Percentiles rank a stretch among this genome's conserved stretches.
Evolutionary conservation across 2,113 vertebrate genomes (phyloP).

Genomic region (Oophaga pumilio): DNA sequence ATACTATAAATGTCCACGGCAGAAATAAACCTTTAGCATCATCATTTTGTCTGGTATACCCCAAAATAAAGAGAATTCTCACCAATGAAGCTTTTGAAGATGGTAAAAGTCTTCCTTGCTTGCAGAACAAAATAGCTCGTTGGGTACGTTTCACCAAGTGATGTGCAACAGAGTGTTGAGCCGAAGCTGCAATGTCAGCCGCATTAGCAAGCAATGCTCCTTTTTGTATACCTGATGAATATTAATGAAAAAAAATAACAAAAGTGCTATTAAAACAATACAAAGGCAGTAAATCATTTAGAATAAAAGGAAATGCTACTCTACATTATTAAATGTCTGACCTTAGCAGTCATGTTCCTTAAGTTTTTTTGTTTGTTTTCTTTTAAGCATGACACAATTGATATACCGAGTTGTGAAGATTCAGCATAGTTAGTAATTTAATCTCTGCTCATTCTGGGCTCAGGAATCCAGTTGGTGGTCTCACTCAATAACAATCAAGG

Average conservation of each 20-base stretch:
- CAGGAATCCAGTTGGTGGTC: too few relatives aligned
- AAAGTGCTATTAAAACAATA: neutral
- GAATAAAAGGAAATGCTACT: too few relatives aligned
- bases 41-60: neutral
- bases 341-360: too few relatives aligned
- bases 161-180: slow-evolving; percentile 77
- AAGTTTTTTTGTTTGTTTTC: too few relatives aligned
- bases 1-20: too few relatives aligned
- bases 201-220: slow-evolving; percentile 83
- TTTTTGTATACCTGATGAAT: slow-evolving; percentile 74
- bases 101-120: slow-evolving; percentile 73
- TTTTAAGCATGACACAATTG: too few relatives aligned
- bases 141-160: slow-evolving; percentile 85
- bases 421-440: too few relatives aligned
- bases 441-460: too few relatives aligned
- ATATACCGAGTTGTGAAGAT: too few relatives aligned
- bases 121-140: slow-evolving; percentile 89
- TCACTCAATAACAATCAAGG: too few relatives aligned
- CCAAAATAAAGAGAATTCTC: slow-evolving; percentile 56
- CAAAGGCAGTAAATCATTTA: neutral
- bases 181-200: slow-evolving; percentile 84
- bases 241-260: slow-evolving; percentile 16
- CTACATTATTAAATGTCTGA: too few relatives aligned
- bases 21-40: neutral
- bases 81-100: slow-evolving; percentile 78